Percentiles rank a stretch among this genome's conserved stretches.
Evolutionary conservation across 2,797 vertebrate genomes (phyloP).

Genomic region (Loriculus beryllinus): DNA sequence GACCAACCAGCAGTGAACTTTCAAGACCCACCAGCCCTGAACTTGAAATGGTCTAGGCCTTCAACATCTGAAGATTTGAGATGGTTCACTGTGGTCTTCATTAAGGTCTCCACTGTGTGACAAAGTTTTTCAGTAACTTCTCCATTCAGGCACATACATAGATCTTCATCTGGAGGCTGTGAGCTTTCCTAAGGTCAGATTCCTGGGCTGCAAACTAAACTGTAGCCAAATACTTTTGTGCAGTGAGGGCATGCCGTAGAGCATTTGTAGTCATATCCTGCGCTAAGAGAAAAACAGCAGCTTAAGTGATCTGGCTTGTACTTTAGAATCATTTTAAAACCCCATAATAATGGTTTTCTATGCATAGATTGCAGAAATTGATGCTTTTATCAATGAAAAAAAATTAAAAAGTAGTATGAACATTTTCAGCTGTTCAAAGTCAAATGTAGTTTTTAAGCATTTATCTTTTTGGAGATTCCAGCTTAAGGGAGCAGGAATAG

Average conservation of each 20-base stretch:
- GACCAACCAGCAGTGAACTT: background rate
- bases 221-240: background rate
- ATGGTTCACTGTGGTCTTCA: background rate
- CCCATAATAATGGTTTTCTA: constrained; percentile 59
- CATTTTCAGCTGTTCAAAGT: constrained; percentile 11
- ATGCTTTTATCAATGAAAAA: constrained; percentile 36
- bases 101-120: background rate
- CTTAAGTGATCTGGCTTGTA: constrained; percentile 31
- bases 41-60: background rate
- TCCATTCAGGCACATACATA: background rate
- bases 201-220: background rate
- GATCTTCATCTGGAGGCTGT: background rate
- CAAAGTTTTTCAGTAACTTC: background rate
- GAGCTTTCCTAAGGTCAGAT: background rate
- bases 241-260: constrained; percentile 3
- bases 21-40: background rate
- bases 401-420: background rate
- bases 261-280: constrained; percentile 31
- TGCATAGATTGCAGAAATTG: constrained; percentile 48
- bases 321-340: constrained; percentile 39
- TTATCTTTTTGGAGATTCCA: background rate
- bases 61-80: background rate
- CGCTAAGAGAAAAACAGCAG: constrained; percentile 11
- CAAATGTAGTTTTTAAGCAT: background rate
- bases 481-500: background rate